These are phyloP conservation scores for Solenopsis fugax DNA, from an alignment of 1,140 invertebrate species.

Conservation along the genomic window DNA sequence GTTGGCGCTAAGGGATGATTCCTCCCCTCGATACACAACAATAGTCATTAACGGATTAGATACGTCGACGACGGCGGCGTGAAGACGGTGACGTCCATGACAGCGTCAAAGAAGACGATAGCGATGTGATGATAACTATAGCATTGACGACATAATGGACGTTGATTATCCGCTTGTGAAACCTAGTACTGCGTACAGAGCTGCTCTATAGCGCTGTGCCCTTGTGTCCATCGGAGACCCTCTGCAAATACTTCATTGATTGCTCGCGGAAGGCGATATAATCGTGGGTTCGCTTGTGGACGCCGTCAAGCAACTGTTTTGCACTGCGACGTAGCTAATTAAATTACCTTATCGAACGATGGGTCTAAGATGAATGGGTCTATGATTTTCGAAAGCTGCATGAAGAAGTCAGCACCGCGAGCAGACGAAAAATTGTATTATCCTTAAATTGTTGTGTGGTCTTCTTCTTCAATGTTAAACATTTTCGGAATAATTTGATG, in stretches of 20 bases:
- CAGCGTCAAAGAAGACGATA: constrained; percentile 23
- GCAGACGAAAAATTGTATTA: background rate
- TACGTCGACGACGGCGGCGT: constrained; percentile 47
- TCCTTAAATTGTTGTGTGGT: background rate
- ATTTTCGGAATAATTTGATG: background rate
- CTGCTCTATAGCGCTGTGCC: constrained; percentile 23
- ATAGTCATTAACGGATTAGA: constrained; percentile 80
- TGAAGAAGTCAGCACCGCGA: background rate
- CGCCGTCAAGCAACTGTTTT: background rate
- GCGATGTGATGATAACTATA: constrained; percentile 31
- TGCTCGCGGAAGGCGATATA: constrained; percentile 1
- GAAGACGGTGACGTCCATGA: constrained; percentile 31
- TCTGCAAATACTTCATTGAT: constrained; percentile 2
- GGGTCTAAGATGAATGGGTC: no score
- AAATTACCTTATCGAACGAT: background rate
- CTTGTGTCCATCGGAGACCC: background rate
- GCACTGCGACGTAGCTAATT: background rate
- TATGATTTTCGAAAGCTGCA: background rate
- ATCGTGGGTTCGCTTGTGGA: background rate
- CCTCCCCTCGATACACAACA: constrained; percentile 73
- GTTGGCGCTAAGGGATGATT: constrained; percentile 68
- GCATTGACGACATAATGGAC: constrained; percentile 52
- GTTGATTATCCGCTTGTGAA: constrained; percentile 72
- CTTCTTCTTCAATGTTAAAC: background rate
- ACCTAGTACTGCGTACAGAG: constrained; percentile 67